A percentile compares a stretch with the other conserved stretches of the same genome.
These are phyloP conservation scores for Nymphalis io DNA, from an alignment of 1,140 invertebrate species.

Conservation along the genomic window DNA sequence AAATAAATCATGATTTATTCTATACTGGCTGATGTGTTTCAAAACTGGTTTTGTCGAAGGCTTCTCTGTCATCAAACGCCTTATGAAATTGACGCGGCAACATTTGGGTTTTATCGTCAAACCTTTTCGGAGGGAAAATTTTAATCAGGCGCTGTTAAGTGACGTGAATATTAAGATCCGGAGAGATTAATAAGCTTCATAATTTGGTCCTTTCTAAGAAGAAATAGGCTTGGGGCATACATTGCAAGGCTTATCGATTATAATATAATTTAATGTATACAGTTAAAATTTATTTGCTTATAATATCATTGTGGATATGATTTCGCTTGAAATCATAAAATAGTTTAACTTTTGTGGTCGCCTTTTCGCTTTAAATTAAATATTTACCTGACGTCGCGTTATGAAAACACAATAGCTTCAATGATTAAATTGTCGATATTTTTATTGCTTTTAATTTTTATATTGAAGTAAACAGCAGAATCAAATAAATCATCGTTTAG, in stretches of 20 bases:
- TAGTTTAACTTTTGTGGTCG: not conserved
- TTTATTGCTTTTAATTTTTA: not conserved
- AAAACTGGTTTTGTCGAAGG: slow-evolving; percentile 11
- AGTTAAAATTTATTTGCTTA: not conserved
- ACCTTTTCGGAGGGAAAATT: slow-evolving; percentile 56
- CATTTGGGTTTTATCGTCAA: slow-evolving; percentile 56
- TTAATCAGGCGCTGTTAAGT: slow-evolving; percentile 51
- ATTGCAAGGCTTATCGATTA: not conserved
- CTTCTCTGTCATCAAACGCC: slow-evolving; percentile 41
- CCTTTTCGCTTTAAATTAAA: not conserved
- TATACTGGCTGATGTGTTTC: not conserved
- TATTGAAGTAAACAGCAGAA: too few species aligned
- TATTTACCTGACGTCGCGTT: not conserved
- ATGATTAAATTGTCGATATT: too few species aligned
- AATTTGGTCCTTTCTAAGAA: slow-evolving; percentile 15
- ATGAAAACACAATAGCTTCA: not conserved
- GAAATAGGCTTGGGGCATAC: not conserved
- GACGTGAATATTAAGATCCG: slow-evolving; percentile 53
- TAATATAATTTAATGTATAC: not conserved
- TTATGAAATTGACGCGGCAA: slow-evolving; percentile 50
- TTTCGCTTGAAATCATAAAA: not conserved
- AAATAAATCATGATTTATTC: not conserved
- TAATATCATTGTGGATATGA: not conserved
- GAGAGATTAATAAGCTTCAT: slow-evolving; percentile 49
- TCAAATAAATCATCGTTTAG: not conserved